Evolutionary conservation across 1,140 invertebrate genomes (phyloP).

Genomic region (Caenorhabditis tropicalis): DNA sequence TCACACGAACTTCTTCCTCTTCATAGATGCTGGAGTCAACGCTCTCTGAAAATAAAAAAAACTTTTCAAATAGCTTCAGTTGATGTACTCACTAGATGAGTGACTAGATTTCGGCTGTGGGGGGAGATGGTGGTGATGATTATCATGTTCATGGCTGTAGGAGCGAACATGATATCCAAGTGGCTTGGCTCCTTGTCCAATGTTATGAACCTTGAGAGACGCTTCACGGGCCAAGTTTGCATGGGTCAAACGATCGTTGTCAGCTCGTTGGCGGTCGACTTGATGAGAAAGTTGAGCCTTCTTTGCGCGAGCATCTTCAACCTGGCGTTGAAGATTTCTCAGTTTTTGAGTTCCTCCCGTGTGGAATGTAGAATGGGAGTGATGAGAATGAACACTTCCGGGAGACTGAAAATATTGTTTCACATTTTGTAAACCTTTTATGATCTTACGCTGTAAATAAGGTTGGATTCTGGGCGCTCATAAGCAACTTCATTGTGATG

Average conservation of each 20-base stretch:
- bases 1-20: conserved; percentile 45
- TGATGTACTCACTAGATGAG: neutral
- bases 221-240: conserved; percentile 33
- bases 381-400: neutral
- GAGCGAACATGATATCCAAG: neutral
- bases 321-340: conserved; percentile 38
- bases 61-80: neutral
- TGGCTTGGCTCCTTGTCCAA: conserved; percentile 11
- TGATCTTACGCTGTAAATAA: neutral
- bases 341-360: conserved; percentile 42
- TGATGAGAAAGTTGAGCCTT: conserved; percentile 23
- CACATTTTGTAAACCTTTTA: neutral
- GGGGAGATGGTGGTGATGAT: neutral
- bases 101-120: neutral
- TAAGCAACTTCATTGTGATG: conserved; percentile 54
- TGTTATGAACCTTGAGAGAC: neutral
- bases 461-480: neutral
- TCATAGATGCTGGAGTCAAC: conserved; percentile 48
- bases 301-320: conserved; percentile 32
- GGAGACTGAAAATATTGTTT: conserved; percentile 6
- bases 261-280: conserved; percentile 20
- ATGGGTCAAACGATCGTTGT: neutral
- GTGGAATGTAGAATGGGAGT: neutral
- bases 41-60: neutral
- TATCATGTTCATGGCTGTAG: neutral